Percentiles rank a stretch among this genome's conserved stretches.
These are phyloP conservation scores for Steinernema scapterisci DNA, from an alignment of 2,888 invertebrate genomes.

Conservation along the genomic window DNA sequence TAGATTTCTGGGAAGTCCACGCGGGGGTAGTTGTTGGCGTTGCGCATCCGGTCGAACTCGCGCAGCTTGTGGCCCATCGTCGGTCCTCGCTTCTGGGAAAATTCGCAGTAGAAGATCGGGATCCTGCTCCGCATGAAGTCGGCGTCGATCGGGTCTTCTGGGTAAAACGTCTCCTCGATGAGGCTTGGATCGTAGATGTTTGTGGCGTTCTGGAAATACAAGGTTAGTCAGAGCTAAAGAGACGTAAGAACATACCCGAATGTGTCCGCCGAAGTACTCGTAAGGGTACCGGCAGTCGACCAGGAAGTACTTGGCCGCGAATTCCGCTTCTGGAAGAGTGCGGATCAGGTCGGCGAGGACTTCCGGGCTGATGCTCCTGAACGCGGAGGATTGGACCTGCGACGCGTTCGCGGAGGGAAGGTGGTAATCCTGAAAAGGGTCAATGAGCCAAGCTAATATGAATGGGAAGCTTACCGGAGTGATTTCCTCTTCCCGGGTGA, in stretches of 20 bases:
- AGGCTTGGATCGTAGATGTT: not conserved
- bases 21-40: not conserved
- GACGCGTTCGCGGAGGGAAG: not conserved
- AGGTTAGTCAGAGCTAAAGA: too few species aligned
- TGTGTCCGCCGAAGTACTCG: slow-evolving; percentile 7
- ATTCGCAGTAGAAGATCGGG: slow-evolving; percentile 94
- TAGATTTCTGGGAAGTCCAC: slow-evolving; percentile 26
- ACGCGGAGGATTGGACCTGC: slow-evolving; percentile 1
- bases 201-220: not conserved
- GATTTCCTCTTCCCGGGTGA: too few species aligned
- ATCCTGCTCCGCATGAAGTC: slow-evolving; percentile 69
- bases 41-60: not conserved
- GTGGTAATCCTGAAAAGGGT: not conserved
- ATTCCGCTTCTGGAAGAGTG: not conserved
- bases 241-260: not conserved
- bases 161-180: slow-evolving; percentile 44
- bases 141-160: slow-evolving; percentile 34
- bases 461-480: too few species aligned
- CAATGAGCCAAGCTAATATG: too few species aligned
- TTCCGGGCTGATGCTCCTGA: not conserved
- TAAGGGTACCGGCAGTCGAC: slow-evolving; percentile 10
- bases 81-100: slow-evolving; percentile 91
- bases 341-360: not conserved
- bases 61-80: slow-evolving; percentile 72
- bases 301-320: not conserved